Base-by-base conservation (phyloP, 1,140 invertebrate genomes). In the Hylaeus anthracinus region DNA sequence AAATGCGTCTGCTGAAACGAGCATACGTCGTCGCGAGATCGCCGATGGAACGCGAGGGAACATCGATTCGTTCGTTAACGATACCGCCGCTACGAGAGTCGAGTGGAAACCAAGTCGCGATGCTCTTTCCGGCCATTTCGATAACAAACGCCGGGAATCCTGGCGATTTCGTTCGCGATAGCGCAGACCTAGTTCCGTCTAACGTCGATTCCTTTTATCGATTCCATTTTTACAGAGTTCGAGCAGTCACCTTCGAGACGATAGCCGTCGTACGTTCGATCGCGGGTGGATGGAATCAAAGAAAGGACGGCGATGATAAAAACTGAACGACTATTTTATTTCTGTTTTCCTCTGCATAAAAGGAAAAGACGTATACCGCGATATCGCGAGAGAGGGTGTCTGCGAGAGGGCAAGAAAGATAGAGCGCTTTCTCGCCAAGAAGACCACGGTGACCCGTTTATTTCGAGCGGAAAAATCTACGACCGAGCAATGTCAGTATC, bases 131-230 rank as follows among this genome's bases (percentile, higher is more conserved):
- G 51, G 10, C 51, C 51, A 10, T 51, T 51, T 10, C 9, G 9
- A 51, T 51, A 37, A 56, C n/a, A 15, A 51, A 9, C 9, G 15
- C 60, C 12, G 84, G 84, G 63, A 84, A 87, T 82, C 86, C 64
- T 81, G 73, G 48, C 65, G 85, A 83, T 75, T 83, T 83, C 48
- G 43, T 58, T 78, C 71, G 71, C 63, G 78, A 79, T 70, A 78
- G 43, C 85, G 72, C 70, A 66, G 73, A 86, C 81, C 72, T 86
- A 78, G 61, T 86, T 81, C 51, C 84, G 60, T 48, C 65, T 77
- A 78, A 84, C 45, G 71, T 84, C 65, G 67, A 86, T 84, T 81
- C 77, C 65, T 78, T 55, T 74, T 81, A 81, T 81, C 60, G 83
- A 82, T 82, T 82, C 72, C 72, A 86, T 75, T 79, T 85, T 85